A percentile compares a stretch with the other conserved stretches of the same genome.
phyloP scores from a whole-genome alignment of 1,140 invertebrate species.

The Gonatopus flavifemur region DNA sequence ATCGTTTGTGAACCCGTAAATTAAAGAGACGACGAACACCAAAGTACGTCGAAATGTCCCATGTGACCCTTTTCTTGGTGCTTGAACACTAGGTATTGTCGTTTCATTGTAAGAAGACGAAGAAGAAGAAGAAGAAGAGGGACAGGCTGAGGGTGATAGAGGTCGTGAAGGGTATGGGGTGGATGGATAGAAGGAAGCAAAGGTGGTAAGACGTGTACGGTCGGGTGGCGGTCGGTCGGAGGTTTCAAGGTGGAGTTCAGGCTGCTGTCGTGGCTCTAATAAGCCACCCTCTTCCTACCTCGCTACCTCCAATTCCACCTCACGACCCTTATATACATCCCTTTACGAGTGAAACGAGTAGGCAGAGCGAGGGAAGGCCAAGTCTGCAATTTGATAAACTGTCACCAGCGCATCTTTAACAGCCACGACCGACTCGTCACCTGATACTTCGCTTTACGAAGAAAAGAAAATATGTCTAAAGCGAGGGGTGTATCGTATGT shows the following conservation, averaged over 20 bases:
- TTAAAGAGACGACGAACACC: constrained; percentile 39
- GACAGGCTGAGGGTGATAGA: constrained; percentile 8
- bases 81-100: constrained; percentile 19
- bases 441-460: too few relatives aligned
- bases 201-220: constrained; percentile 38
- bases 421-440: too few relatives aligned
- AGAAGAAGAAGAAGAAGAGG: background rate
- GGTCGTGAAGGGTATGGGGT: constrained; percentile 18
- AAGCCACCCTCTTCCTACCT: constrained; percentile 29
- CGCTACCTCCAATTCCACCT: constrained; percentile 32
- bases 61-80: constrained; percentile 26
- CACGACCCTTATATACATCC: constrained; percentile 36
- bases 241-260: constrained; percentile 34
- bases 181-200: constrained; percentile 30
- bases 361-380: too few relatives aligned
- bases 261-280: constrained; percentile 37
- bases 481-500: too few relatives aligned
- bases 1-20: constrained; percentile 28
- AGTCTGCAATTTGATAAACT: constrained; percentile 40
- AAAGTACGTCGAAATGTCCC: constrained; percentile 41
- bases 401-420: constrained; percentile 16
- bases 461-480: too few relatives aligned
- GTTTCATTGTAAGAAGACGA: constrained; percentile 1
- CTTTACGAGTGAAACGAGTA: constrained; percentile 31
- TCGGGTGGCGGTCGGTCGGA: constrained; percentile 32